Evolutionary conservation across 2,888 invertebrate genomes (phyloP), one percentile per base, ranked within the genome.

Genomic region (Brenthis hecate): DNA sequence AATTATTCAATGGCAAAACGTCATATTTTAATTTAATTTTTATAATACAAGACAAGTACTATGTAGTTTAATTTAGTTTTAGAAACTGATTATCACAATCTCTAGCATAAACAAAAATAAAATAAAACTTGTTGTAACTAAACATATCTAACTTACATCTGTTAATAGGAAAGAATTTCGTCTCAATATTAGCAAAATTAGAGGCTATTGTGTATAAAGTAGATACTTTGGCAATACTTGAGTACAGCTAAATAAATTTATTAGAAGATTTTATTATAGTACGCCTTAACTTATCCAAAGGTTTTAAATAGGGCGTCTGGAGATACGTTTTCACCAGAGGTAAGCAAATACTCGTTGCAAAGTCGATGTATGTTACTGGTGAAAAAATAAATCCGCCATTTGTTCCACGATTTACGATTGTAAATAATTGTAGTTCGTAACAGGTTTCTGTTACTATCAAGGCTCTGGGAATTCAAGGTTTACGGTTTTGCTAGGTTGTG

Each of bases 331-430:
- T 76, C 78, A 78, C 65, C 76, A 71, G 74, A 72, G 62, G 62
- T 69, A 70, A 78, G 75, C 77, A 76, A 77, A 80, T 80, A 79
- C 73, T 81, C 78, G 77, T 70, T 72, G 66, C 75, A 69, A 74
- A 75, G 77, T 78, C 76, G 79, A 84, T 83, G 82, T 81, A 80
- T 87, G 87, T 81, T 80, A 83, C 82, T 80, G 76, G 76, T 78
- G 78, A 81, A 82, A 86, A 87, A 89, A 89, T 85, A 89, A 88
- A 88, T 88, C 69, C 63, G 72, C 76, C 77, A 81, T 83, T 81
- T 82, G 82, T 85, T 82, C 76, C 78, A 73, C 80, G 80, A 87
- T 89, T 87, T 86, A 88, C 85, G 84, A 81, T 79, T 81, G 84
- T 87, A 87, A 87, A 89, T 89, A 85, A 85, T 84, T 85, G 83